Evolutionary conservation across 2,797 vertebrate species (phyloP), one percentile per base, ranked within the genome.

Genomic region (Novumbra hubbsi): DNA sequence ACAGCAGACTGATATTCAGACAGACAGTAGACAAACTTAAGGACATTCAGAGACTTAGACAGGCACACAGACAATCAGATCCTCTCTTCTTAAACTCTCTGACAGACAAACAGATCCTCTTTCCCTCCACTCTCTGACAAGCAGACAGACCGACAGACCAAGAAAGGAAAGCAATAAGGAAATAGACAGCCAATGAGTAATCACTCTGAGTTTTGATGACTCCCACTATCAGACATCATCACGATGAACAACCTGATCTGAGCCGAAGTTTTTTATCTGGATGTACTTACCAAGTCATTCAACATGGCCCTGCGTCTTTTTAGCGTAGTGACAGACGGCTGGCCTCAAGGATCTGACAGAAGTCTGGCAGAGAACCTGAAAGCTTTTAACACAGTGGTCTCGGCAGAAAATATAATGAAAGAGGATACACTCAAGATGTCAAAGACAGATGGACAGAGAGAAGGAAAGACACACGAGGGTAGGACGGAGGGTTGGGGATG

Each of bases 301-400:
- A n/a, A 12, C 1, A 12, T 21, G 60, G 24, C 7, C 11, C 24
- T 63, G 12, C 12, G 14, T 12, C 12, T 12, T 12, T 21, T 24
- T 21, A 63, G 34, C 5, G 34, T 38, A 38, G 34, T 38, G 34
- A 38, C 24, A 24, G 24, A 68, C 49, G 41, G 67, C 4, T 14
- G 57, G 8, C 52, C 28, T 28, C 67, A 16, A 50, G 76, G 34
- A 9, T 64, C 24, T 71, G 76, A 74, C 63, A 49, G 38, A 48
- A 28, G n/a, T 38, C 50, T 71, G 50, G 28, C 34, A 49, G 17
- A 66, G 64, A 34, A 38, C 17, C 64, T 14, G 60, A 38, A 28
- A 32, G 24, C 67, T 32, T 63, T 76, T 28, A 71, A 52, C 48
- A 52, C 52, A 64, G 52, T 16, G 24, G 8, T 21, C 27, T 9